These are phyloP conservation scores for Tenthredo livida DNA, from an alignment of 2,888 invertebrate species.

Conservation along the genomic window DNA sequence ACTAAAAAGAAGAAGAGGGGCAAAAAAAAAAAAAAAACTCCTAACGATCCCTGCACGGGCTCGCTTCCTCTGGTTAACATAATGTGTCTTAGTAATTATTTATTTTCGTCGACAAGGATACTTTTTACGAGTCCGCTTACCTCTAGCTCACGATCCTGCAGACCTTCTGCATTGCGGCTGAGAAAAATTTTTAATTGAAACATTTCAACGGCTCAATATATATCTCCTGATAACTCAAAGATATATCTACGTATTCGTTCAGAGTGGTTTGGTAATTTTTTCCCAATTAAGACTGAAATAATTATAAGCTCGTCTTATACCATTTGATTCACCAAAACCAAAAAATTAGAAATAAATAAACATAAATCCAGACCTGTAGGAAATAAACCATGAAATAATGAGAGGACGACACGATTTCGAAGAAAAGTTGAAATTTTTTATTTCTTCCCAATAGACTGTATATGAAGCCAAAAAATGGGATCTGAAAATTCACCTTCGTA, in stretches of 20 bases:
- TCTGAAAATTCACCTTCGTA: neutral
- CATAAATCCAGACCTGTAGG: neutral
- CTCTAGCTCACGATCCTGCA: neutral
- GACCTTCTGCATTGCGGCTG: neutral
- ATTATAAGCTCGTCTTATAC: slow-evolving; percentile 3
- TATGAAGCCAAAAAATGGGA: too few relatives aligned
- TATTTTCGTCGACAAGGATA: slow-evolving; percentile 13
- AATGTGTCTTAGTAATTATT: slow-evolving; percentile 25
- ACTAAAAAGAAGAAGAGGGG: neutral
- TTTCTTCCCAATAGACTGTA: too few relatives aligned
- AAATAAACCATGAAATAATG: slow-evolving; percentile 2
- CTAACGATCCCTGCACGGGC: slow-evolving; percentile 20
- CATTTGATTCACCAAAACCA: neutral
- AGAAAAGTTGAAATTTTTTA: neutral
- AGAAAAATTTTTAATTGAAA: slow-evolving; percentile 41
- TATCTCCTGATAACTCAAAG: slow-evolving; percentile 6
- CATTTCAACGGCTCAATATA: slow-evolving; percentile 3
- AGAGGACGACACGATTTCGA: neutral
- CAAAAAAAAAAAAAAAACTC: neutral
- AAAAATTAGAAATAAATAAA: too few relatives aligned
- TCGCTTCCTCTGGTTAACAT: slow-evolving; percentile 35
- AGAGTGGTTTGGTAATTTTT: slow-evolving; percentile 1
- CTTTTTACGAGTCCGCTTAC: neutral
- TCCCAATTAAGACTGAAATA: slow-evolving; percentile 1
- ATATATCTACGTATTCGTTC: neutral